A percentile compares a stretch with the other conserved stretches of the same genome.
Evolutionary conservation across 2,888 invertebrate species (phyloP).

Genomic region (Amphipoea oculea): DNA sequence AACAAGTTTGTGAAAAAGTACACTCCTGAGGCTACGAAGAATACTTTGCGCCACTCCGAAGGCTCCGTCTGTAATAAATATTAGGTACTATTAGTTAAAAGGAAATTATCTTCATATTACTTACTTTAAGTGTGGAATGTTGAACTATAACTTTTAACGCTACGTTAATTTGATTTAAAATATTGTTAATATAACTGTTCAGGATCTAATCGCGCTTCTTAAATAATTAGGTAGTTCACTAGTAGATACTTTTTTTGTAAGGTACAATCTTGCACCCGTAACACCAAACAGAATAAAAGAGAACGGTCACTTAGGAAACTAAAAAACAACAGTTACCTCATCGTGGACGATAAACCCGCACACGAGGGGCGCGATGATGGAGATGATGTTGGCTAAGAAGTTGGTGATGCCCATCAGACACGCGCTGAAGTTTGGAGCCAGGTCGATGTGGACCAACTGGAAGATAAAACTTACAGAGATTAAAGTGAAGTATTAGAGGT

Average conservation of each 20-base stretch:
- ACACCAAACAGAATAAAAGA: background rate
- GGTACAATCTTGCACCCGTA: background rate
- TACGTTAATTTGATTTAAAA: background rate
- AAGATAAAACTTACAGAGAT: slow-evolving; percentile 46
- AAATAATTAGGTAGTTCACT: background rate
- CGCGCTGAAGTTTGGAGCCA: slow-evolving; percentile 96
- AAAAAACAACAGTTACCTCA: slow-evolving; percentile 87
- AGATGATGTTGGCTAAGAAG: slow-evolving; percentile 93
- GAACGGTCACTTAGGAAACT: background rate
- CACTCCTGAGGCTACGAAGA: slow-evolving; percentile 93
- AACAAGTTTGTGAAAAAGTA: slow-evolving; percentile 93
- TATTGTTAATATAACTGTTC: background rate
- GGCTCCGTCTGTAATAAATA: slow-evolving; percentile 89
- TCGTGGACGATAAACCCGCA: slow-evolving; percentile 93
- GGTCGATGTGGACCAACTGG: slow-evolving; percentile 94
- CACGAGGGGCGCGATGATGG: slow-evolving; percentile 94
- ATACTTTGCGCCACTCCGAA: slow-evolving; percentile 93
- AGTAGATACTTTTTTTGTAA: background rate
- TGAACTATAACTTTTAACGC: background rate
- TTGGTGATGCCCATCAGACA: slow-evolving; percentile 96
- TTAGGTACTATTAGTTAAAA: slow-evolving; percentile 36
- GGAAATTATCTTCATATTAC: slow-evolving; percentile 3
- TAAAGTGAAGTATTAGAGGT: background rate
- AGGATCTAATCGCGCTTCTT: background rate
- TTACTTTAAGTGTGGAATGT: background rate